Conservation (phyloP, 2,797 vertebrate species). For the Sphenodon punctatus region DNA sequence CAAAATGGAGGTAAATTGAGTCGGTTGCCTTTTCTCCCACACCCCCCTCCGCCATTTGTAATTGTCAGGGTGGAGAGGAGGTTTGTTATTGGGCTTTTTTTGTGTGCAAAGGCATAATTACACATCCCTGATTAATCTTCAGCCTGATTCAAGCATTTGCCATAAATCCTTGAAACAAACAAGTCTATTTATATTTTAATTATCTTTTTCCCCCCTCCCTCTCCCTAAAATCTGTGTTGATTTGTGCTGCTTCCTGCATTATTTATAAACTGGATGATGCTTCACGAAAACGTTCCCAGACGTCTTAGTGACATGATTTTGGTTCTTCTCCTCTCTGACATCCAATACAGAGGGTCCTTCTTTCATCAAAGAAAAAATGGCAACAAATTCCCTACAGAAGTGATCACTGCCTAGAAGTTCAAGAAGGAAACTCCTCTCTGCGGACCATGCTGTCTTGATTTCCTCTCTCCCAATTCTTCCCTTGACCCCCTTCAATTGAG, state of each 20-base stretch:
- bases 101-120: slow-evolving; percentile 65
- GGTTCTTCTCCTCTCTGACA: rapidly evolving
- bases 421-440: too few species aligned
- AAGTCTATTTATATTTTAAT: slow-evolving; percentile 78
- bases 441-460: too few species aligned
- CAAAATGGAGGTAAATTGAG: too few species aligned
- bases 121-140: slow-evolving; percentile 73
- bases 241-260: slow-evolving; percentile 70
- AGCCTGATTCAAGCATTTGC: slow-evolving; percentile 63
- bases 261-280: slow-evolving; percentile 56
- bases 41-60: neutral
- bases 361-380: neutral
- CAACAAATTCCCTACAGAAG: too few species aligned
- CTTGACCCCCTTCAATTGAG: too few species aligned
- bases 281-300: slow-evolving; percentile 9
- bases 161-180: slow-evolving; percentile 77
- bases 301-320: neutral
- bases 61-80: slow-evolving; percentile 6
- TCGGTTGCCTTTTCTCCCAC: rapidly evolving
- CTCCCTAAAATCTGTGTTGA: slow-evolving; percentile 67
- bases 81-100: slow-evolving; percentile 1
- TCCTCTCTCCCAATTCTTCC: too few species aligned
- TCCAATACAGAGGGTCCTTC: neutral
- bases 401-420: too few species aligned
- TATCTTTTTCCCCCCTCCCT: slow-evolving; percentile 63